These are phyloP conservation scores for Patella caerulea DNA, from an alignment of 2,888 invertebrate species.

Conservation along the genomic window DNA sequence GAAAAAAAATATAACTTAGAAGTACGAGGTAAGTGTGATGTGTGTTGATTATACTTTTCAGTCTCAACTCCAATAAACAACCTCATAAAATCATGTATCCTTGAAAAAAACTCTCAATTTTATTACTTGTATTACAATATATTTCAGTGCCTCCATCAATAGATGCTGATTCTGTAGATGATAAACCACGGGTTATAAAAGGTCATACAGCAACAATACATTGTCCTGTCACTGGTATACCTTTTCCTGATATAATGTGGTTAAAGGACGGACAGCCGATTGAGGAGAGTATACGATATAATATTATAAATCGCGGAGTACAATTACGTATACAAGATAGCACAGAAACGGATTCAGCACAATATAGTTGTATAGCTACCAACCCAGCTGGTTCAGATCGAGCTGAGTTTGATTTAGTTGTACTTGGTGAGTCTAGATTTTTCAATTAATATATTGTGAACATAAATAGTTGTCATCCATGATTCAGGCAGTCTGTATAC, in stretches of 20 bases:
- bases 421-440: constrained; percentile 30
- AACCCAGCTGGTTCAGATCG: constrained; percentile 69
- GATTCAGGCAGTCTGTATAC: too few species aligned
- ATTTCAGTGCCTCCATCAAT: constrained; percentile 70
- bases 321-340: constrained; percentile 49
- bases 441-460: too few species aligned
- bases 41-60: neutral
- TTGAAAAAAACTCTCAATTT: too few species aligned
- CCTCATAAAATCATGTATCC: neutral
- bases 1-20: constrained; percentile 60
- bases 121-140: neutral
- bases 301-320: constrained; percentile 42
- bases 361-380: constrained; percentile 67
- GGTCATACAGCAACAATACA: constrained; percentile 66
- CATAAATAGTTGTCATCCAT: too few species aligned
- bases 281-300: constrained; percentile 23
- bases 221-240: constrained; percentile 71
- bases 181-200: constrained; percentile 62
- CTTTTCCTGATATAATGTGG: constrained; percentile 71
- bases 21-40: constrained; percentile 60
- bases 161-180: constrained; percentile 61
- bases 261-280: constrained; percentile 54
- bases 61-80: neutral
- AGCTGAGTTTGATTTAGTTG: constrained; percentile 28
- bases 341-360: constrained; percentile 38